Conservation (phyloP, 2,888 invertebrate species). For the Limulus polyphemus region DNA sequence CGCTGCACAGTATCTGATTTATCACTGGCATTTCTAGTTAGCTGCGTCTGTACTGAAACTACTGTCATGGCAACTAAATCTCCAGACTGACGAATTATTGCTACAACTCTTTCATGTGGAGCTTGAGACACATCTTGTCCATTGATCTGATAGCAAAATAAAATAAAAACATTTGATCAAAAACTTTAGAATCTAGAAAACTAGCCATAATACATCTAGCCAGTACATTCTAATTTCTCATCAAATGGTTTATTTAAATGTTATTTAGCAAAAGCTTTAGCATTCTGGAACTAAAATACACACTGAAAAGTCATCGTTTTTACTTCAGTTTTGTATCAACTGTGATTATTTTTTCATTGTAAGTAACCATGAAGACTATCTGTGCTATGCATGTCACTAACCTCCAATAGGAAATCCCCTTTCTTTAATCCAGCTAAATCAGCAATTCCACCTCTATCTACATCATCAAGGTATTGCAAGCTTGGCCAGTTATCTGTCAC, state of each 20-base stretch:
- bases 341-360: too few species aligned
- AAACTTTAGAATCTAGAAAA: too few species aligned
- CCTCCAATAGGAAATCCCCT: slow-evolving; percentile 81
- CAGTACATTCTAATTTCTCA: too few species aligned
- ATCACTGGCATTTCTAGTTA: slow-evolving; percentile 9
- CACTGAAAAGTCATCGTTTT: too few species aligned
- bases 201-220: too few species aligned
- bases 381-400: slow-evolving; percentile 39
- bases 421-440: slow-evolving; percentile 84
- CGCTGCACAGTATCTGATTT: slow-evolving; percentile 32
- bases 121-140: slow-evolving; percentile 91
- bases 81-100: slow-evolving; percentile 83
- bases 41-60: slow-evolving; percentile 40
- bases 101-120: slow-evolving; percentile 93
- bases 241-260: too few species aligned
- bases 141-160: slow-evolving; percentile 46
- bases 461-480: slow-evolving; percentile 92
- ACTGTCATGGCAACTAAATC: slow-evolving; percentile 93
- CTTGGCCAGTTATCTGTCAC: slow-evolving; percentile 88
- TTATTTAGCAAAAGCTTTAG: too few species aligned
- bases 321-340: too few species aligned
- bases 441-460: slow-evolving; percentile 89
- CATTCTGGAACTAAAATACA: too few species aligned
- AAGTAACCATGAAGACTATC: too few species aligned
- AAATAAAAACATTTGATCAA: background rate